Percentiles rank a stretch among this genome's conserved stretches.
phyloP scores from a whole-genome alignment of 2,797 vertebrate genomes.

The Anniella stebbinsi region DNA sequence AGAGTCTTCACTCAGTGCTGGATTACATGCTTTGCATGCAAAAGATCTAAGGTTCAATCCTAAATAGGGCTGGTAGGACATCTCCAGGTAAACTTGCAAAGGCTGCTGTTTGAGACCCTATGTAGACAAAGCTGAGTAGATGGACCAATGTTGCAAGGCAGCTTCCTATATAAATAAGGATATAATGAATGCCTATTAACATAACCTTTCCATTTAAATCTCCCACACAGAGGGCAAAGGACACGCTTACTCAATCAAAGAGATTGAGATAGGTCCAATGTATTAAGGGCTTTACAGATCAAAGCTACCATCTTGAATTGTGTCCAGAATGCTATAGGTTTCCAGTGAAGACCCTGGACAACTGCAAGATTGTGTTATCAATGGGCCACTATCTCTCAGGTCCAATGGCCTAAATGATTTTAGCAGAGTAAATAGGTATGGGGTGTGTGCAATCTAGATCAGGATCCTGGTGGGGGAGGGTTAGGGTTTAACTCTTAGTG shows the following conservation, averaged over 20 bases:
- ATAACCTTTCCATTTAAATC: neutral
- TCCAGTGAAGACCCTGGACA: too few species aligned
- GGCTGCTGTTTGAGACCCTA: neutral
- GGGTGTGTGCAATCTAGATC: too few species aligned
- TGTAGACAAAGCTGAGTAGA: neutral
- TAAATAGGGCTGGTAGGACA: neutral
- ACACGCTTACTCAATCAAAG: neutral
- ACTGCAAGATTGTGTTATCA: too few species aligned
- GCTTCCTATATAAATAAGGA: neutral
- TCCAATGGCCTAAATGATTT: too few species aligned
- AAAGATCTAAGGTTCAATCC: too few species aligned
- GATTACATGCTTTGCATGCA: neutral
- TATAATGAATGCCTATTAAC: neutral
- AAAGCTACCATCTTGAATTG: neutral
- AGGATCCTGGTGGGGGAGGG: too few species aligned
- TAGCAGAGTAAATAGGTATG: too few species aligned
- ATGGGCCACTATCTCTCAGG: too few species aligned
- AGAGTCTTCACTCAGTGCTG: neutral
- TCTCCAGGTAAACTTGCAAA: too few species aligned
- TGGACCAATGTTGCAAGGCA: neutral
- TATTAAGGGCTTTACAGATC: neutral
- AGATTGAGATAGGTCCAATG: neutral
- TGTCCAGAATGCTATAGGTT: neutral
- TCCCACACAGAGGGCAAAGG: neutral
- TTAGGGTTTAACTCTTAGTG: too few species aligned